Evolutionary conservation across 2,797 vertebrate species (phyloP).

Genomic region (Syngnathus acus): DNA sequence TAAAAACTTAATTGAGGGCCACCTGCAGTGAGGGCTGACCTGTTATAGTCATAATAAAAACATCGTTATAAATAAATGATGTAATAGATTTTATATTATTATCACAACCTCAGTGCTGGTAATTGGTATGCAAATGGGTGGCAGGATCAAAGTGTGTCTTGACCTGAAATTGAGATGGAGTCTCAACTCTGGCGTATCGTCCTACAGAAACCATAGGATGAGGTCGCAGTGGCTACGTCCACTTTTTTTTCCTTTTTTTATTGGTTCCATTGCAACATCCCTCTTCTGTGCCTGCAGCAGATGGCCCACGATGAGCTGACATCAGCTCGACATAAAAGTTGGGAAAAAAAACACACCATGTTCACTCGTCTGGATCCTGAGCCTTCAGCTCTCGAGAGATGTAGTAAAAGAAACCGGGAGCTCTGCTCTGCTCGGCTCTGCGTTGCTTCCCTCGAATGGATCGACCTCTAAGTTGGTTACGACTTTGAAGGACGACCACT

Average conservation of each 20-base stretch:
- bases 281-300: slow-evolving; percentile 6
- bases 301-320: slow-evolving; percentile 7
- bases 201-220: neutral
- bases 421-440: neutral
- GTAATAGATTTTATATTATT: no score
- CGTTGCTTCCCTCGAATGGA: slow-evolving; percentile 10
- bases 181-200: neutral
- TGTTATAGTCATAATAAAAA: no score
- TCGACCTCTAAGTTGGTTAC: slow-evolving; percentile 22
- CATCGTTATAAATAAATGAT: no score
- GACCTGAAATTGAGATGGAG: neutral
- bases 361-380: slow-evolving; percentile 4
- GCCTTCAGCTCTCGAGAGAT: neutral
- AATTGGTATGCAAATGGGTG: no score
- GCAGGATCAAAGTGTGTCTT: neutral
- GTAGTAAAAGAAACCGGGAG: neutral
- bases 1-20: no score
- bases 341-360: neutral
- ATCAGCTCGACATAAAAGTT: slow-evolving; percentile 5
- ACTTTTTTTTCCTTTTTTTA: neutral
- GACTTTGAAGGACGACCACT: slow-evolving; percentile 33
- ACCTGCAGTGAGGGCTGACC: no score
- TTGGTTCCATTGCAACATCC: slow-evolving; percentile 1
- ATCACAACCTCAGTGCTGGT: no score
- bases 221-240: neutral